Evolutionary conservation across 2,888 invertebrate species (phyloP).

Genomic region (Pterostichus niger): DNA sequence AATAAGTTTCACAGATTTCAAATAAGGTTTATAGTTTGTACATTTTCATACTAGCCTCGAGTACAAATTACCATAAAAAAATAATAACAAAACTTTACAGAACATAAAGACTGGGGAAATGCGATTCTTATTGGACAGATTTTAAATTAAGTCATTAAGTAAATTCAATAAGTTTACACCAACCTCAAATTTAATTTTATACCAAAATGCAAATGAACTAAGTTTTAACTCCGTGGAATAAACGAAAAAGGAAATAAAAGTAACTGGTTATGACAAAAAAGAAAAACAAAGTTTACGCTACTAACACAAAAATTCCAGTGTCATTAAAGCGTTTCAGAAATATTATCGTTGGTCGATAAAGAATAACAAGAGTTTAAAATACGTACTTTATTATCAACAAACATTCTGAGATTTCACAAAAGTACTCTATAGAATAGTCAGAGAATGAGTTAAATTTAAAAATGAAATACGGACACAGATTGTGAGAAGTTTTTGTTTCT

Average conservation of each 20-base stretch:
- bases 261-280: constrained; percentile 3
- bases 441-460: constrained; percentile 40
- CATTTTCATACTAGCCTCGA: constrained; percentile 13
- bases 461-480: constrained; percentile 12
- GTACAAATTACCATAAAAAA: constrained; percentile 27
- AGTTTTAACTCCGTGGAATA: neutral
- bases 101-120: constrained; percentile 20
- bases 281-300: neutral
- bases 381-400: constrained; percentile 15
- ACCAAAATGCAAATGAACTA: constrained; percentile 2
- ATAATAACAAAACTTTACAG: constrained; percentile 33
- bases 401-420: neutral
- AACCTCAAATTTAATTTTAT: constrained; percentile 20
- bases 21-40: constrained; percentile 5
- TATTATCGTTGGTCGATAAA: constrained; percentile 8
- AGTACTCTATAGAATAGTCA: neutral
- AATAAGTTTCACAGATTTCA: neutral
- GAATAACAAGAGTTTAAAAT: constrained; percentile 1
- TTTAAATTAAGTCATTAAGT: constrained; percentile 48
- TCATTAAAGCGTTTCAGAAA: neutral
- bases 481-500: constrained; percentile 11
- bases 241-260: constrained; percentile 1
- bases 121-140: constrained; percentile 22
- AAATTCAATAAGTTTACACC: constrained; percentile 37
- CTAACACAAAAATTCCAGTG: constrained; percentile 1